Base-by-base conservation (phyloP, 2,888 invertebrate species). In the Yponomeuta sedellus region DNA sequence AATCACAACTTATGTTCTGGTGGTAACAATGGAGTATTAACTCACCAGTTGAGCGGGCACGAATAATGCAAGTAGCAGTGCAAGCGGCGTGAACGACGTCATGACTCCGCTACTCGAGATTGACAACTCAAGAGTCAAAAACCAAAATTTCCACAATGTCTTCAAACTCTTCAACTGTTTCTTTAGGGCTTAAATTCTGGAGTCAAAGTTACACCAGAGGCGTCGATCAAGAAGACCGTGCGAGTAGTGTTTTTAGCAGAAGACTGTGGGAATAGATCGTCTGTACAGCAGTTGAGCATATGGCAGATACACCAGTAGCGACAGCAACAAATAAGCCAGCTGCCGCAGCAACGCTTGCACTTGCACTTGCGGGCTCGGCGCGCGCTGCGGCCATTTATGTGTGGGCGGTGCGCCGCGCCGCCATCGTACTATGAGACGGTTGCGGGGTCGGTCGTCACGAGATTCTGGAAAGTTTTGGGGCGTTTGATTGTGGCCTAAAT, bases 321-420 rank as follows among this genome's bases (percentile, higher is more conserved):
- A 44, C 44, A 28, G 57, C 75, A 16, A 52, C 12, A 12, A 1
- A 16, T 12, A 16, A 16, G 44, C 44, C 44, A 52, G 44, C 16
- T 34, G 34, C 34, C 34, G 34, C 34, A 34, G 34, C 34, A 34
- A 3, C 10, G 79, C 28, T 68, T 69, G 64, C 79, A 82, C 58
- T n/a, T 65, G 11, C 74, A 85, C 73, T 83, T 82, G 75, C 86
- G 83, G 77, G 81, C 75, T 71, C 67, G 63, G 0, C 70, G 66
- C 66, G 67, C 61, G 64, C 68, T 16, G 0, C 66, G 61, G 20
- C 61, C 68, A 67, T 85, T 76, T 86, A 84, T 80, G 73, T 75
- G 76, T 52, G 65, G 68, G 44, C 71, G 76, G 20, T 59, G 11
- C 20, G 59, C 12, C 25, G 11, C 20, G 59, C 12, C 25, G 25